Percentiles rank a stretch among this genome's conserved stretches.
Conservation (phyloP, 1,140 invertebrate species). For the Bombus sylvicola region DNA sequence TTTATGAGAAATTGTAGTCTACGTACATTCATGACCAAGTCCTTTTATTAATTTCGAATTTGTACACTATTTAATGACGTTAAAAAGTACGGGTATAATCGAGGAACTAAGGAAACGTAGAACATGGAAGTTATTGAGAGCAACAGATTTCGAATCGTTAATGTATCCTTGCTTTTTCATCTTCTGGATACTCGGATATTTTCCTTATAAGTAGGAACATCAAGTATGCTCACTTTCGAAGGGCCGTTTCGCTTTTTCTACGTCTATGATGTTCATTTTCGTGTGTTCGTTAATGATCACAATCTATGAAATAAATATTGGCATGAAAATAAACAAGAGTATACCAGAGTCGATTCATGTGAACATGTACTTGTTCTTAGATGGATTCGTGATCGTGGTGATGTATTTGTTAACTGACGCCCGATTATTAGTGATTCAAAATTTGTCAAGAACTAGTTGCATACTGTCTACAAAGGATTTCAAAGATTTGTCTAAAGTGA, state of each 20-base stretch:
- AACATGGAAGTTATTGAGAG: conserved; percentile 56
- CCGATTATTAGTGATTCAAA: conserved; percentile 63
- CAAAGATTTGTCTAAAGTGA: conserved; percentile 57
- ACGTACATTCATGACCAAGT: accelerated
- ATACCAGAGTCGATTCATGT: conserved; percentile 64
- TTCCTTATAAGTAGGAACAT: conserved; percentile 57
- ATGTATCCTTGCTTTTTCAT: conserved; percentile 65
- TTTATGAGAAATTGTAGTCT: too few species aligned
- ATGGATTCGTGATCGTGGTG: conserved; percentile 31
- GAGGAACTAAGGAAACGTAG: neutral
- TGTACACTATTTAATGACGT: neutral
- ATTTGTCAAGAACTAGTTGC: conserved; percentile 53
- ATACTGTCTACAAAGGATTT: conserved; percentile 64
- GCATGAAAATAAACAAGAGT: neutral
- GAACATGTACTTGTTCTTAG: conserved; percentile 68
- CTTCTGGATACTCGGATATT: conserved; percentile 57
- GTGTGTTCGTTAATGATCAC: neutral
- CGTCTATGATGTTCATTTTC: conserved; percentile 30
- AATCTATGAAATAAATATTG: conserved; percentile 65
- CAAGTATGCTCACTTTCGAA: conserved; percentile 36
- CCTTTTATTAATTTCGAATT: neutral
- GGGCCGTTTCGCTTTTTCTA: conserved; percentile 33
- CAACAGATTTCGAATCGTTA: conserved; percentile 61
- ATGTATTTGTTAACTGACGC: conserved; percentile 46
- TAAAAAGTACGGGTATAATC: neutral